Conservation (phyloP, 2,113 vertebrate genomes). For the Phyllopteryx taeniolatus region DNA sequence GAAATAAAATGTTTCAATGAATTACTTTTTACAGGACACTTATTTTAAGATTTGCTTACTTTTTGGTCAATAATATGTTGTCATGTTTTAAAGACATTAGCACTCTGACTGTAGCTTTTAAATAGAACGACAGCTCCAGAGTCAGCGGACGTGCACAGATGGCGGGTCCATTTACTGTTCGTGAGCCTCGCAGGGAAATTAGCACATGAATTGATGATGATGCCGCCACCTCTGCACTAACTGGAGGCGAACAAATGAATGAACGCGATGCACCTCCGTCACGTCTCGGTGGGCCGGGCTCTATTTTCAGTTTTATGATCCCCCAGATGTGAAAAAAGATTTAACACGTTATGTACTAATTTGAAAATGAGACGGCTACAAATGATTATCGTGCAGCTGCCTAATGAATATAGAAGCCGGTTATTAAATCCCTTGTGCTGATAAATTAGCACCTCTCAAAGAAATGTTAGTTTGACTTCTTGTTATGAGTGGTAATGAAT, state of each 20-base stretch:
- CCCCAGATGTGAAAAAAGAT: neutral
- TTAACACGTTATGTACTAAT: neutral
- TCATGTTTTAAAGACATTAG: neutral
- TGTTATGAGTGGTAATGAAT: neutral
- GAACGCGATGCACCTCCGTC: slow-evolving; percentile 59
- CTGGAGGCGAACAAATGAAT: slow-evolving; percentile 70
- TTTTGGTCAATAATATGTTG: neutral
- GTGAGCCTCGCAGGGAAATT: slow-evolving; percentile 65
- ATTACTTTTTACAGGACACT: neutral
- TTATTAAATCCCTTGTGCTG: neutral
- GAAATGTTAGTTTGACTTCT: neutral
- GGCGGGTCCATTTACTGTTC: slow-evolving; percentile 33
- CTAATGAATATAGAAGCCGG: neutral
- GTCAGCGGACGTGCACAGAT: slow-evolving; percentile 59
- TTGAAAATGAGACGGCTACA: neutral
- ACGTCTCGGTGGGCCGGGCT: slow-evolving; percentile 59
- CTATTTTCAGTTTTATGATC: neutral
- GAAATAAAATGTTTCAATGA: neutral
- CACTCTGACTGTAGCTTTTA: neutral
- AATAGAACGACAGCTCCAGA: slow-evolving; percentile 44
- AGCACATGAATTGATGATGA: slow-evolving; percentile 73
- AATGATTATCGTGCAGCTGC: neutral
- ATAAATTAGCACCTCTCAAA: neutral
- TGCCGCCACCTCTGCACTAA: slow-evolving; percentile 69
- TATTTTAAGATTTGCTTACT: neutral